Evolutionary conservation across 2,797 vertebrate species (phyloP).

Genomic region (Phataginus tetradactyla): DNA sequence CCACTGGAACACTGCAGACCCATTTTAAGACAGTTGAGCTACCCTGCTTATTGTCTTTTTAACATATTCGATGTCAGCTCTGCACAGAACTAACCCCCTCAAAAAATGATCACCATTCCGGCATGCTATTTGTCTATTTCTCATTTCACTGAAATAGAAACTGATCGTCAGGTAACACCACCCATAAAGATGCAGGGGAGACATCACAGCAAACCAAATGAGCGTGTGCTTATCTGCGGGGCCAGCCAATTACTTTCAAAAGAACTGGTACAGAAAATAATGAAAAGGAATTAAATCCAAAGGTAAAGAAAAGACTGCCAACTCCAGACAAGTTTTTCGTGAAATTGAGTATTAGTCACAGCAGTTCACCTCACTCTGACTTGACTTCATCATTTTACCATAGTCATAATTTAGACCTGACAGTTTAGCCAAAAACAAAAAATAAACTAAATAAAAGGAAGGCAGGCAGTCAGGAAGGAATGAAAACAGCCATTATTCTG

Average conservation of each 20-base stretch:
- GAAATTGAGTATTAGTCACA: background rate
- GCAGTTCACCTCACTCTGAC: constrained; percentile 17
- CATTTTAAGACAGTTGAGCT: background rate
- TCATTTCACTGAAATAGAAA: constrained; percentile 32
- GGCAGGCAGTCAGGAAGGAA: too few relatives aligned
- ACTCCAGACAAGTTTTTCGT: background rate
- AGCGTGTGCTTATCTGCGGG: background rate
- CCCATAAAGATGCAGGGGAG: background rate
- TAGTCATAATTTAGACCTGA: background rate
- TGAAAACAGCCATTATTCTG: background rate
- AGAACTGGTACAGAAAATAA: background rate
- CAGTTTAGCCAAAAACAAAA: background rate
- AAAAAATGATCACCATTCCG: background rate
- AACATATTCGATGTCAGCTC: background rate
- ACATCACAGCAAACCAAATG: background rate
- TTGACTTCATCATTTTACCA: background rate
- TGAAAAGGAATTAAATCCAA: constrained; percentile 22
- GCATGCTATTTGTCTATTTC: background rate
- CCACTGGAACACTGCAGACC: background rate
- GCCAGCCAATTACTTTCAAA: background rate
- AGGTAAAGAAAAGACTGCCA: constrained; percentile 6
- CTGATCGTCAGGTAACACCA: background rate
- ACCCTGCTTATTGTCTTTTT: background rate
- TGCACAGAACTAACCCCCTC: background rate
- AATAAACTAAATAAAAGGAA: background rate